A percentile compares a stretch with the other conserved stretches of the same genome.
phyloP scores from a whole-genome alignment of 2,113 vertebrate genomes.

The Anarhynchus alexandrinus region DNA sequence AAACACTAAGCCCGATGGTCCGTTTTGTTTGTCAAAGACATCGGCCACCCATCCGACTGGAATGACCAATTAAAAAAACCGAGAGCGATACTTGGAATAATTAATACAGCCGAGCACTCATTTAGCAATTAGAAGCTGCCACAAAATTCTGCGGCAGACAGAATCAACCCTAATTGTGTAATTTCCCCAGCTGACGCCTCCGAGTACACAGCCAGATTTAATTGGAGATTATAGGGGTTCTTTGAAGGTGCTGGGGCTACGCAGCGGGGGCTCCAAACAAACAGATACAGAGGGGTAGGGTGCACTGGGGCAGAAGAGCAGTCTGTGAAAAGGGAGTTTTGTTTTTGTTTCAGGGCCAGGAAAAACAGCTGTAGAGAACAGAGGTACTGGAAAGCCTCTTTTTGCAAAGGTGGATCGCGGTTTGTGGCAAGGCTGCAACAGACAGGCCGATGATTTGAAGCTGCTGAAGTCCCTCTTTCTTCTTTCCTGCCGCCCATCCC shows the following conservation, averaged over 20 bases:
- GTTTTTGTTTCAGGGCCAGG: slow-evolving; percentile 53
- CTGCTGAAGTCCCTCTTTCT: not conserved
- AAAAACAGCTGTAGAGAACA: slow-evolving; percentile 59
- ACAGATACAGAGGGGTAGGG: slow-evolving; percentile 46
- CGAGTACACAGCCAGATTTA: slow-evolving; percentile 62
- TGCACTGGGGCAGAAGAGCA: slow-evolving; percentile 42
- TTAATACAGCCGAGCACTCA: slow-evolving; percentile 38
- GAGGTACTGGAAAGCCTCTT: slow-evolving; percentile 23
- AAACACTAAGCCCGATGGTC: not conserved
- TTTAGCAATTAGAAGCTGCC: slow-evolving; percentile 65
- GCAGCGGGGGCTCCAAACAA: slow-evolving; percentile 48
- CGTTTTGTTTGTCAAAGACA: slow-evolving; percentile 22
- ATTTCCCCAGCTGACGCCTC: slow-evolving; percentile 65
- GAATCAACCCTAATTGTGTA: slow-evolving; percentile 66
- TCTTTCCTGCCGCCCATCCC: not conserved
- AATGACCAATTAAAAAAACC: slow-evolving; percentile 56
- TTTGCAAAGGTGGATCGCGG: not conserved
- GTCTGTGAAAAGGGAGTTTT: slow-evolving; percentile 55
- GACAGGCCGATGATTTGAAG: not conserved
- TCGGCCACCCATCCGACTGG: slow-evolving; percentile 41
- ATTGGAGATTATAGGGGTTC: slow-evolving; percentile 67
- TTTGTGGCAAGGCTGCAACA: not conserved
- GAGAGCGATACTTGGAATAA: slow-evolving; percentile 47
- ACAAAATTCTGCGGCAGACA: slow-evolving; percentile 57
- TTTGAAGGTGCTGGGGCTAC: slow-evolving; percentile 58